phyloP scores from a whole-genome alignment of 2,888 invertebrate species.

The Rosalia funebris region DNA sequence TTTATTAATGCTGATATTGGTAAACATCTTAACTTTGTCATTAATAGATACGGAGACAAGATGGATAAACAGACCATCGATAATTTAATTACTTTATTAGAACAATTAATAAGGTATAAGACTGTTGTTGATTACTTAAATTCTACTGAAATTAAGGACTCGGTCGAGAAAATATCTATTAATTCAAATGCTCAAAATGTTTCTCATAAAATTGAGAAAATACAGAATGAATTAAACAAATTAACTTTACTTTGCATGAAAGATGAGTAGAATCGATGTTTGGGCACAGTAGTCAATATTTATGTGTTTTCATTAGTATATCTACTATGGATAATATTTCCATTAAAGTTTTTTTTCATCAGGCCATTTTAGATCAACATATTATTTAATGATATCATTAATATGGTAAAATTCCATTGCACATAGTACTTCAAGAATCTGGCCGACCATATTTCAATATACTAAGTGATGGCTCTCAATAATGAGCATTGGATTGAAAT shows the following conservation, averaged over 20 bases:
- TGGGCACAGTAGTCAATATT: not conserved
- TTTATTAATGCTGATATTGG: constrained; percentile 56
- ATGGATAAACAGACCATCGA: constrained; percentile 56
- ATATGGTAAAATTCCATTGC: too few relatives aligned
- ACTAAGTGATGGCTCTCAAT: too few relatives aligned
- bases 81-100: constrained; percentile 57
- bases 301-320: too few relatives aligned
- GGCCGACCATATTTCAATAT: too few relatives aligned
- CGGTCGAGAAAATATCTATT: constrained; percentile 44
- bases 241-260: not conserved
- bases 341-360: too few relatives aligned
- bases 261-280: not conserved
- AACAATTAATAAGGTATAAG: constrained; percentile 49
- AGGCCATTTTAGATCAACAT: too few relatives aligned
- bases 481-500: too few relatives aligned
- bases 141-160: constrained; percentile 35
- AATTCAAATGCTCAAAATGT: constrained; percentile 42
- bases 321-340: too few relatives aligned
- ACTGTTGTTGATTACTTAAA: constrained; percentile 52
- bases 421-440: too few relatives aligned
- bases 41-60: constrained; percentile 59
- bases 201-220: constrained; percentile 34
- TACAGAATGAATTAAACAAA: constrained; percentile 21
- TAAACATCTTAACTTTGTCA: constrained; percentile 56
- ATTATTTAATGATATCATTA: too few relatives aligned